Evolutionary conservation across 2,797 vertebrate genomes (phyloP).

Genomic region (Agapornis canus): DNA sequence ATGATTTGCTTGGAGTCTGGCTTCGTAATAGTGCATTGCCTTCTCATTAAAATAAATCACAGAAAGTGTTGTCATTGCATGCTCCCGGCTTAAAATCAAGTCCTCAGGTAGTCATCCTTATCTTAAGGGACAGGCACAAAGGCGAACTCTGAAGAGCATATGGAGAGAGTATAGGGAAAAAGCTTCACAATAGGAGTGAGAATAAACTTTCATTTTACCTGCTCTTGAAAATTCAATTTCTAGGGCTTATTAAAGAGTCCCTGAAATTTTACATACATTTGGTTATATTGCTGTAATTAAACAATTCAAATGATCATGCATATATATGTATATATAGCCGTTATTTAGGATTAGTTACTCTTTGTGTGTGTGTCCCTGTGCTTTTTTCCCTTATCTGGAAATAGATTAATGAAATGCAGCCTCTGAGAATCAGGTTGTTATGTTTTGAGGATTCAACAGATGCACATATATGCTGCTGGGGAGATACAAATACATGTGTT

Average conservation of each 20-base stretch:
- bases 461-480: neutral
- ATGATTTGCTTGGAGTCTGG: neutral
- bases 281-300: neutral
- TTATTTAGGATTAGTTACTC: neutral
- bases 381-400: neutral
- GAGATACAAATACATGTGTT: neutral
- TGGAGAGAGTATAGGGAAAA: neutral
- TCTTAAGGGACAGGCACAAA: neutral
- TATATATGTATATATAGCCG: neutral
- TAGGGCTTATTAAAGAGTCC: neutral
- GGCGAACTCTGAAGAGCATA: neutral
- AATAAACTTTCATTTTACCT: neutral
- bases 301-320: neutral
- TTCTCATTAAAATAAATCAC: slow-evolving; percentile 43
- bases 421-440: neutral
- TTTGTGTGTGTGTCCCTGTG: neutral
- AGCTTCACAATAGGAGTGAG: neutral
- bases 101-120: neutral
- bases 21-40: neutral
- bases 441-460: neutral
- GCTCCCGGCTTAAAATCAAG: neutral
- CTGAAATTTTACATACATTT: neutral
- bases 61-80: neutral
- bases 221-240: neutral
- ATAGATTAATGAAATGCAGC: neutral